Conservation (phyloP, 2,797 vertebrate species). For the Mormyrus hasselquistii region DNA sequence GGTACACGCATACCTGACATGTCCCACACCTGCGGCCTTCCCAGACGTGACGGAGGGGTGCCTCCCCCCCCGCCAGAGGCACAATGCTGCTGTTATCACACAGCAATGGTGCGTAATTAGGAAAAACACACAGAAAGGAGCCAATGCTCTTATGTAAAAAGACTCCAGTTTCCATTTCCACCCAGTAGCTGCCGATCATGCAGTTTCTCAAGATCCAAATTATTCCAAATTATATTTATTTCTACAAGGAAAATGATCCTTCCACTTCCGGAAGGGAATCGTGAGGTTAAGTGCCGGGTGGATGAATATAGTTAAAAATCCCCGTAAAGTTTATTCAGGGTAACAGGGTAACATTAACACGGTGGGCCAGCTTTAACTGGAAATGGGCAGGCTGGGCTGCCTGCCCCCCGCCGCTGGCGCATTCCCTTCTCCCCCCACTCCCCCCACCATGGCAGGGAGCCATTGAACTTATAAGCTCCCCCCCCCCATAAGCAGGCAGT, state of each 20-base stretch:
- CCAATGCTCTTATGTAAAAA: neutral
- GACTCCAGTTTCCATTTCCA: neutral
- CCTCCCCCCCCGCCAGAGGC: neutral
- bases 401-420: neutral
- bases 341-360: neutral
- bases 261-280: neutral
- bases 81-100: neutral
- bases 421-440: neutral
- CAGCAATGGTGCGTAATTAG: neutral
- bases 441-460: neutral
- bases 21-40: neutral
- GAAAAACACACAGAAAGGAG: constrained; percentile 11
- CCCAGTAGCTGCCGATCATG: neutral
- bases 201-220: neutral
- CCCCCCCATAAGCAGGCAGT: neutral
- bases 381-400: neutral
- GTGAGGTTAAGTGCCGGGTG: neutral
- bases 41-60: neutral
- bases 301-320: neutral
- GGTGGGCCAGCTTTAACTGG: neutral
- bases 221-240: neutral
- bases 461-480: neutral
- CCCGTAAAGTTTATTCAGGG: neutral
- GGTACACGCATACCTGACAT: too few species aligned
- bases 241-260: neutral